These are phyloP conservation scores for Aproaerema taeniolella DNA, from an alignment of 2,888 invertebrate genomes.

Conservation along the genomic window DNA sequence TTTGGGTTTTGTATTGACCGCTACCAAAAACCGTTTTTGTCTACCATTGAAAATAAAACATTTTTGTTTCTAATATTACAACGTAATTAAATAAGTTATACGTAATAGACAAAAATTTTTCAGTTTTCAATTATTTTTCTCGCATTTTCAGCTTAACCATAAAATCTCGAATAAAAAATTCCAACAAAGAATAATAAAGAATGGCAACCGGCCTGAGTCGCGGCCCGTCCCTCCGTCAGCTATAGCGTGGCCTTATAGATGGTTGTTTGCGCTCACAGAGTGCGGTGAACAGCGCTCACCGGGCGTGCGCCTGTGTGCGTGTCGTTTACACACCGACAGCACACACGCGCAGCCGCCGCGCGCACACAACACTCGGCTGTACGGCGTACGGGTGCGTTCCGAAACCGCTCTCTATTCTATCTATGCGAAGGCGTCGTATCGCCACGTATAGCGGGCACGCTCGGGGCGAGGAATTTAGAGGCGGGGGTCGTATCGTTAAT, in stretches of 20 bases:
- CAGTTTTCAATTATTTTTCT: too few relatives aligned
- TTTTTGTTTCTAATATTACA: too few relatives aligned
- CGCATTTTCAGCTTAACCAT: too few relatives aligned
- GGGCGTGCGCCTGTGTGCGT: slow-evolving; percentile 60
- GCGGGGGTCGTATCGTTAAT: slow-evolving; percentile 78
- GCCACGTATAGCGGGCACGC: slow-evolving; percentile 75
- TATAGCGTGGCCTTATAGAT: slow-evolving; percentile 79
- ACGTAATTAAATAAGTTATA: too few relatives aligned
- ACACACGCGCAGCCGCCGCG: slow-evolving; percentile 31
- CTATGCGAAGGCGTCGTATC: slow-evolving; percentile 77
- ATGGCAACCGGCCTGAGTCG: slow-evolving; percentile 41
- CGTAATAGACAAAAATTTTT: too few relatives aligned
- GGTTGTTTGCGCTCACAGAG: slow-evolving; percentile 79
- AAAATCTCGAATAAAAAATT: too few relatives aligned
- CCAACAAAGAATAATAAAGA: slow-evolving; percentile 7
- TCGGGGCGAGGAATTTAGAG: slow-evolving; percentile 77
- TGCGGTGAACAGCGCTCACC: slow-evolving; percentile 79
- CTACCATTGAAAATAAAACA: too few relatives aligned
- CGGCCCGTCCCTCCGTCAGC: slow-evolving; percentile 68
- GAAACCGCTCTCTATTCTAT: slow-evolving; percentile 78
- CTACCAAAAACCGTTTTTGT: too few relatives aligned
- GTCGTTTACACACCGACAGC: slow-evolving; percentile 43
- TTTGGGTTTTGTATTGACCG: too few relatives aligned
- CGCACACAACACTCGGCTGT: slow-evolving; percentile 34
- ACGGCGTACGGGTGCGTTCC: slow-evolving; percentile 70